phyloP scores from a whole-genome alignment of 2,113 vertebrate genomes.

The Lagopus muta region DNA sequence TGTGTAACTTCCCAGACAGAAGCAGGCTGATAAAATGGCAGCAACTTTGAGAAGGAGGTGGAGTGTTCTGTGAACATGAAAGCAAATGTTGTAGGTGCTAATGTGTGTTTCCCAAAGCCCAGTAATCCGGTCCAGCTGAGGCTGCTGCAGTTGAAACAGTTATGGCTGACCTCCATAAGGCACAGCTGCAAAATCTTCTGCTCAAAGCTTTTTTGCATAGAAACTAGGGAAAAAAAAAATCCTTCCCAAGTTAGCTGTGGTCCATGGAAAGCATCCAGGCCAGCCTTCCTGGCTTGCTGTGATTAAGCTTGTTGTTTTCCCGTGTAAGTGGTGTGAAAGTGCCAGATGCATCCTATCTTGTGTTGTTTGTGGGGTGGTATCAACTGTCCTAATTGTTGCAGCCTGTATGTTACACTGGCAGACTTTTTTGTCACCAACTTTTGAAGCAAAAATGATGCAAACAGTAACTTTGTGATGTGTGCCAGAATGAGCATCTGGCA shows the following conservation, averaged over 20 bases:
- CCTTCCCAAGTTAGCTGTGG: background rate
- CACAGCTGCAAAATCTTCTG: background rate
- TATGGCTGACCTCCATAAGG: background rate
- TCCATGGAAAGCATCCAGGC: background rate
- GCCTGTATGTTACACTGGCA: background rate
- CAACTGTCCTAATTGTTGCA: background rate
- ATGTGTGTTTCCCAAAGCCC: background rate
- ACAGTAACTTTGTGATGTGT: background rate
- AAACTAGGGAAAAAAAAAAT: background rate
- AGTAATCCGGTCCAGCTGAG: background rate
- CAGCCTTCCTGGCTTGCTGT: background rate
- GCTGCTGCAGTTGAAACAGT: background rate
- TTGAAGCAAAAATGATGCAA: background rate
- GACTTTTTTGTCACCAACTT: background rate
- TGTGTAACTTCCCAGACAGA: background rate
- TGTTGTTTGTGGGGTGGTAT: background rate
- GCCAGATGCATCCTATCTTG: background rate
- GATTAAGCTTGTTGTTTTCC: background rate
- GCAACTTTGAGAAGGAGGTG: background rate
- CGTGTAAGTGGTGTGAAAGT: background rate
- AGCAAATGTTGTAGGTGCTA: background rate
- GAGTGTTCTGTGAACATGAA: background rate
- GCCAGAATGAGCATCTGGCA: background rate
- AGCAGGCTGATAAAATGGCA: background rate
- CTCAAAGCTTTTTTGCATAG: background rate